These are phyloP conservation scores for Stegastes partitus DNA, from an alignment of 2,113 vertebrate species.

Conservation along the genomic window DNA sequence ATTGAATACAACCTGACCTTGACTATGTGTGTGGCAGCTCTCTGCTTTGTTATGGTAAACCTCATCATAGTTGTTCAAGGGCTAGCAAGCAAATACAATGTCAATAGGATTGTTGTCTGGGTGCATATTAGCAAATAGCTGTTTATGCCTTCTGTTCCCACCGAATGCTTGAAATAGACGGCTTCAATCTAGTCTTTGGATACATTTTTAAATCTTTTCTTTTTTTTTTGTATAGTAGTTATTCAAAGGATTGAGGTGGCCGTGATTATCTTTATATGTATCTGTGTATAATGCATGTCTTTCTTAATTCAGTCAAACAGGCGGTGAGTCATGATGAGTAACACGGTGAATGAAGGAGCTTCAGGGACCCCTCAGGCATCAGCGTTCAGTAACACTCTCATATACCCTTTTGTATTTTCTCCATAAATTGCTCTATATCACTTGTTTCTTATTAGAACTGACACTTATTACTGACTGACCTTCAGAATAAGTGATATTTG, in stretches of 20 bases:
- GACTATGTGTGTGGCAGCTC: constrained; percentile 4
- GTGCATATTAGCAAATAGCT: constrained; percentile 30
- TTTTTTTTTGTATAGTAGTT: not conserved
- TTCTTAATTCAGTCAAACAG: constrained; percentile 53
- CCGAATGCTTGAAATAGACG: constrained; percentile 43
- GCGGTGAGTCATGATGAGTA: constrained; percentile 52
- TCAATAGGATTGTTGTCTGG: constrained; percentile 35
- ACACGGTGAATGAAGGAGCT: constrained; percentile 4
- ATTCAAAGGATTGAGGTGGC: constrained; percentile 23
- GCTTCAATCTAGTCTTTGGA: constrained; percentile 10
- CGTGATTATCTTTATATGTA: constrained; percentile 30
- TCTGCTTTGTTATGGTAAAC: constrained; percentile 44
- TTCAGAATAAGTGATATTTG: not conserved
- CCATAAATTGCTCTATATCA: constrained; percentile 1
- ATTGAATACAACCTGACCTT: not conserved
- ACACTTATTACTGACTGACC: not conserved
- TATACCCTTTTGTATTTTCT: not conserved
- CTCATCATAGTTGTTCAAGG: constrained; percentile 12
- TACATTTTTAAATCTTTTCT: constrained; percentile 8
- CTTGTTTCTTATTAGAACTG: constrained; percentile 7
- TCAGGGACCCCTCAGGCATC: not conserved
- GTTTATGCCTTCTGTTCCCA: constrained; percentile 19
- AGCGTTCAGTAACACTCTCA: constrained; percentile 4
- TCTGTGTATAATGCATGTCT: constrained; percentile 28
- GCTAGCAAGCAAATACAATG: constrained; percentile 37